Base-by-base conservation (phyloP, 2,888 invertebrate genomes). In the Sphaeridia pumilis region DNA sequence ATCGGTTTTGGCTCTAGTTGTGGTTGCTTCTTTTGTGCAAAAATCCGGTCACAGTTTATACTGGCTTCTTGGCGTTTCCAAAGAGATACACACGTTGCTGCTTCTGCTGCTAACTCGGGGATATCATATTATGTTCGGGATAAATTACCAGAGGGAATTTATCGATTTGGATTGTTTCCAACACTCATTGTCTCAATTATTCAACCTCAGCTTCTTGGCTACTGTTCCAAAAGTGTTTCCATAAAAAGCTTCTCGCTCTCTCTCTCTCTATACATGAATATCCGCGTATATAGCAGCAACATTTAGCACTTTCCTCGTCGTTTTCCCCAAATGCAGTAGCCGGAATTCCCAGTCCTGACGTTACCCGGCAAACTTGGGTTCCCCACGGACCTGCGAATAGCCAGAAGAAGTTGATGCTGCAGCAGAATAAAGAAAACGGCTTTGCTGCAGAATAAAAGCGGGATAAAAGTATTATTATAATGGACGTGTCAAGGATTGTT, bases 101-200 rank as follows among this genome's bases (percentile, higher is more conserved):
- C n/a, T n/a, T n/a, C n/a, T n/a, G n/a, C n/a, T n/a, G n/a, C n/a
- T n/a, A n/a, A n/a, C n/a, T n/a, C n/a, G n/a, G n/a, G n/a, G n/a
- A n/a, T n/a, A n/a, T n/a, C n/a, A n/a, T n/a, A n/a, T n/a, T n/a
- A n/a, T n/a, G n/a, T n/a, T n/a, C n/a, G n/a, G n/a, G n/a, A n/a
- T n/a, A 38, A 38, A 38, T 38, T 38, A 38, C 17, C 17, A 38
- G 5, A 5, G n/a, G 17, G 38, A 14, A 38, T 38, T 20, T 38
- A 38, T 38, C 38, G 38, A 38, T 38, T 38, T 38, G 38, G 38
- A 38, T 38, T 17, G 20, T 38, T 38, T 38, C 38, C 38, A 38
- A 38, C 12, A 38, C 20, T 38, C 38, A 12, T 38, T 38, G 38
- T 38, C 17, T 17, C 38, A 38, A 17, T 31, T 31, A 31, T 31